Conservation (phyloP, 2,888 invertebrate genomes). For the Micoletzkya japonica region DNA sequence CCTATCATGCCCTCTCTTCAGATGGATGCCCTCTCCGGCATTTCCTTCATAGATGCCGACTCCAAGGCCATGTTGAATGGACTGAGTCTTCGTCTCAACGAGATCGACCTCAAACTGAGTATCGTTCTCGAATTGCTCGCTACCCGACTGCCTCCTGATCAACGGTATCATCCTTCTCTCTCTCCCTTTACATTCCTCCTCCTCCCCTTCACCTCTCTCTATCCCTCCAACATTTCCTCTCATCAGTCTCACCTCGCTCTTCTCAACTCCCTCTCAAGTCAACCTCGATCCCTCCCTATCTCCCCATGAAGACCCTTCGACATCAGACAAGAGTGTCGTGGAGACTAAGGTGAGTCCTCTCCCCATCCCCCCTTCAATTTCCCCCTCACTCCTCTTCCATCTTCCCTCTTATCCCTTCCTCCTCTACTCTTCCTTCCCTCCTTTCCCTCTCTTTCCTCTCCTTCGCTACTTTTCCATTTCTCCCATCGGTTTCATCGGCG, state of each 20-base stretch:
- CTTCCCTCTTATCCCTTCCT: neutral
- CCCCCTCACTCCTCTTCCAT: neutral
- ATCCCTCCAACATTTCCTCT: neutral
- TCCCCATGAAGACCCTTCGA: slow-evolving; percentile 9
- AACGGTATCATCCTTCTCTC: slow-evolving; percentile 24
- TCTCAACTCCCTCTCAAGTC: slow-evolving; percentile 2
- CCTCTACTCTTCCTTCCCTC: slow-evolving; percentile 5
- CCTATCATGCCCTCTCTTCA: neutral
- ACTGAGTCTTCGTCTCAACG: slow-evolving; percentile 54
- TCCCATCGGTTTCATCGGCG: slow-evolving; percentile 7
- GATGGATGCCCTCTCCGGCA: slow-evolving; percentile 18
- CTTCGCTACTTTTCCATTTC: neutral
- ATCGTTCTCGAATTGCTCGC: slow-evolving; percentile 54
- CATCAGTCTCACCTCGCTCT: slow-evolving; percentile 18
- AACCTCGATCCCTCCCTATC: neutral
- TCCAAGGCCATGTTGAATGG: slow-evolving; percentile 52
- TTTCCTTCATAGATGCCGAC: slow-evolving; percentile 51
- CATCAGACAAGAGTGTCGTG: slow-evolving; percentile 18
- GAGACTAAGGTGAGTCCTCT: slow-evolving; percentile 8
- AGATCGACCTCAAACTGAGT: slow-evolving; percentile 59
- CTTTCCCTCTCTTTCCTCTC: neutral
- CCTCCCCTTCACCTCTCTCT: neutral
- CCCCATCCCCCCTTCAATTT: neutral
- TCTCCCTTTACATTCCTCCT: slow-evolving; percentile 2
- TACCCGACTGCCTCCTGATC: slow-evolving; percentile 50